Base-by-base conservation (phyloP, 2,888 invertebrate species). In the Agonopterix arenella region DNA sequence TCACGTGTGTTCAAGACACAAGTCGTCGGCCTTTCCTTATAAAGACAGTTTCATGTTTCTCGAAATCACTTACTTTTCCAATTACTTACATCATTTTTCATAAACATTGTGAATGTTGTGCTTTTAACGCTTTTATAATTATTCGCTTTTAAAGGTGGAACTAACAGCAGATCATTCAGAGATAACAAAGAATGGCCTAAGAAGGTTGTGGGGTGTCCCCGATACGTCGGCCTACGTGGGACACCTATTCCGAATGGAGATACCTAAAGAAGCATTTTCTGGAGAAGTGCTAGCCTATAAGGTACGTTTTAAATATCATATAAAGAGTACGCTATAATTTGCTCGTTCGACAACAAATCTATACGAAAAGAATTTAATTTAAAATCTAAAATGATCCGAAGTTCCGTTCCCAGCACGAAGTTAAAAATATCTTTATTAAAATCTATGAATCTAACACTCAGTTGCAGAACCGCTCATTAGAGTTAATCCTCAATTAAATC, bases 241-340 rank as follows among this genome's bases (percentile, higher is more conserved):
- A 45, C 93, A 92, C 69, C 84, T 94, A 53, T 94, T 96, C 80
- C 92, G 92, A 58, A 91, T 93, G 77, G 91, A 91, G 63, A 91
- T 95, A 61, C 94, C 95, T 11, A 91, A 90, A 60, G 92, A 94
- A 76, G 93, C 93, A 16, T 94, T 94, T 80, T 90, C 91, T 50
- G 93, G 93, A 55, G 90, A 90, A 61, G 90, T 93, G 46, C 82
- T 91, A 67, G 90, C 90, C 67, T 94, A 93, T 80, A 93, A 94
- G 92, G 95, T 95, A 80, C 78, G 28, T 28, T 28, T 28, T 28
- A 28, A 28, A 13, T 13, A 13, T 5, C 28, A 28, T 28, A 28
- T 28, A 7, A 28, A 28, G 1, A 28, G 28, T 28, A 28, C 5
- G 28, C 5, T 28, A 28, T 28, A 28, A 2, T 4, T 4, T 28